Percentiles rank a stretch among this genome's conserved stretches.
phyloP scores from a whole-genome alignment of 2,797 vertebrate species.

The Gephyroberyx darwinii region DNA sequence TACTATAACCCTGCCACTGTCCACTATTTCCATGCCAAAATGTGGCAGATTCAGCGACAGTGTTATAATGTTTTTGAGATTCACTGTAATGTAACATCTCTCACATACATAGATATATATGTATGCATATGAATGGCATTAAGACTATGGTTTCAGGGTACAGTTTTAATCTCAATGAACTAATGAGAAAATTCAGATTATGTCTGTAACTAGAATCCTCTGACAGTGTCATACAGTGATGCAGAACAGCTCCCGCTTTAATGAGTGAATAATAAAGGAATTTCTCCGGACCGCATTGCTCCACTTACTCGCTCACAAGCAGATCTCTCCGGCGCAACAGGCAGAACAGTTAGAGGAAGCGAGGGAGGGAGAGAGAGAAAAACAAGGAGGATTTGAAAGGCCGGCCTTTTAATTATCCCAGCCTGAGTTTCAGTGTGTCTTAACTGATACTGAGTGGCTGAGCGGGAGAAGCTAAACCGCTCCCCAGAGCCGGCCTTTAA shows the following conservation, averaged over 20 bases:
- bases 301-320: slow-evolving; percentile 12
- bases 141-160: neutral
- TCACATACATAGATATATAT: no score
- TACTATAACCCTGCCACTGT: no score
- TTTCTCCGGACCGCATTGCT: slow-evolving; percentile 4
- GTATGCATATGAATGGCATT: slow-evolving; percentile 1
- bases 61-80: no score
- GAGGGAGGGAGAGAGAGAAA: slow-evolving; percentile 39
- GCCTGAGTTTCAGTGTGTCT: slow-evolving; percentile 45
- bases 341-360: slow-evolving; percentile 36
- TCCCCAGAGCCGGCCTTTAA: slow-evolving; percentile 57
- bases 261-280: slow-evolving; percentile 13
- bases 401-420: slow-evolving; percentile 68
- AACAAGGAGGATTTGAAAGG: slow-evolving; percentile 51
- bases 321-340: slow-evolving; percentile 30
- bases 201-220: slow-evolving; percentile 4
- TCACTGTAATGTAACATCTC: no score
- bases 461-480: slow-evolving; percentile 49
- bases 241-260: slow-evolving; percentile 11
- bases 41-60: no score
- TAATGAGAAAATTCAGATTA: neutral
- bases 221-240: neutral
- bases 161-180: neutral
- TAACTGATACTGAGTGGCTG: slow-evolving; percentile 17
- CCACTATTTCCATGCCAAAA: no score